phyloP scores from a whole-genome alignment of 2,113 vertebrate species.

The Oxyruncus cristatus region DNA sequence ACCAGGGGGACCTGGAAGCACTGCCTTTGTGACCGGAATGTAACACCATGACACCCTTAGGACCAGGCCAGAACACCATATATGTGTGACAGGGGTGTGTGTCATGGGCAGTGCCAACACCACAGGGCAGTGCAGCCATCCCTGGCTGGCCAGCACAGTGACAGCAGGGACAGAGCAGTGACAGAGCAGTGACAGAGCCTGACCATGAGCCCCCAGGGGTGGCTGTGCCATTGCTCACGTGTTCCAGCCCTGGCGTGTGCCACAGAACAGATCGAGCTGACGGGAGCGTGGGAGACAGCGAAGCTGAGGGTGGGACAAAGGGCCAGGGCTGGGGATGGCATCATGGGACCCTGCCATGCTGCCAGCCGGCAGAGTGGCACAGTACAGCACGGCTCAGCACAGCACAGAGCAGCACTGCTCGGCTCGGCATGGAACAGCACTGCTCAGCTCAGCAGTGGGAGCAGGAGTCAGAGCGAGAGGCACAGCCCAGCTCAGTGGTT shows the following conservation, averaged over 20 bases:
- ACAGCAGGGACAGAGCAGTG: background rate
- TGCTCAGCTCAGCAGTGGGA: background rate
- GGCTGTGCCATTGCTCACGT: background rate
- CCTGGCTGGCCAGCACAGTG: background rate
- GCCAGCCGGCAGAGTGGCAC: background rate
- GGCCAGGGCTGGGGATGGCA: background rate
- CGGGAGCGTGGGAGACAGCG: background rate
- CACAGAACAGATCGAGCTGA: fast-evolving
- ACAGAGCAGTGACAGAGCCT: background rate
- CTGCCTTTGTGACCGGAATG: background rate
- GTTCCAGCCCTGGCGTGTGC: background rate
- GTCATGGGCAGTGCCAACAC: background rate
- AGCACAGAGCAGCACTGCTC: background rate
- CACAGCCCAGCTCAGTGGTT: background rate
- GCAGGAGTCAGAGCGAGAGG: background rate
- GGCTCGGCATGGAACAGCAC: fast-evolving
- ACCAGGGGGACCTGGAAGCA: background rate
- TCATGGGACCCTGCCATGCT: background rate
- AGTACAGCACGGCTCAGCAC: background rate
- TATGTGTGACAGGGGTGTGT: background rate
- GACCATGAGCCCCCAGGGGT: background rate
- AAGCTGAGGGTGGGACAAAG: fast-evolving
- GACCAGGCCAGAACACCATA: background rate
- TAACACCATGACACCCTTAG: fast-evolving
- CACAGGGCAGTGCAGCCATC: background rate